These are phyloP conservation scores for Pristionchus fissidentatus DNA, from an alignment of 2,888 invertebrate species.

Conservation along the genomic window DNA sequence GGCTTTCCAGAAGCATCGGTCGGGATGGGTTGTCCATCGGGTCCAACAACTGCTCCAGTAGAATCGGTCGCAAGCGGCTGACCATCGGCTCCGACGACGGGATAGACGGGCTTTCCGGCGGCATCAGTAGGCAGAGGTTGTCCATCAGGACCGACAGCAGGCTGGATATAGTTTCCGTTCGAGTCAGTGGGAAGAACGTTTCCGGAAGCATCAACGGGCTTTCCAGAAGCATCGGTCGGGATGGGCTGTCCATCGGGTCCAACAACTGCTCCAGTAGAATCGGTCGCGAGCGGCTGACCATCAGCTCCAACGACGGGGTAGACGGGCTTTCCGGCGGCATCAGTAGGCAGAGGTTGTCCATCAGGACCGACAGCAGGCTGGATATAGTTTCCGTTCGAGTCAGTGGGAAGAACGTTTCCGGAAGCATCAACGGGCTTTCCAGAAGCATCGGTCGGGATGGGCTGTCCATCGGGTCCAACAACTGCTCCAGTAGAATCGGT, in stretches of 20 bases:
- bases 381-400: slow-evolving; percentile 52
- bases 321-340: slow-evolving; percentile 50
- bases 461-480: slow-evolving; percentile 55
- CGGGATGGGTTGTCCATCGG: slow-evolving; percentile 56
- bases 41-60: slow-evolving; percentile 54
- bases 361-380: slow-evolving; percentile 51
- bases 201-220: slow-evolving; percentile 57
- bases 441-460: slow-evolving; percentile 52
- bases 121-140: slow-evolving; percentile 55
- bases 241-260: slow-evolving; percentile 53
- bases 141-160: slow-evolving; percentile 55
- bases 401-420: slow-evolving; percentile 56
- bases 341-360: slow-evolving; percentile 54
- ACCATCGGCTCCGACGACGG: slow-evolving; percentile 51
- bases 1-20: slow-evolving; percentile 61
- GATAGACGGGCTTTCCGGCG: slow-evolving; percentile 48
- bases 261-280: slow-evolving; percentile 46
- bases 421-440: slow-evolving; percentile 53
- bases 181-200: slow-evolving; percentile 57
- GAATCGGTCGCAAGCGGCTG: slow-evolving; percentile 58
- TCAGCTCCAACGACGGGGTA: slow-evolving; percentile 53
- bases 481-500: slow-evolving; percentile 53
- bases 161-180: slow-evolving; percentile 58
- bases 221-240: slow-evolving; percentile 55
- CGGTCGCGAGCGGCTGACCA: slow-evolving; percentile 54